These are phyloP conservation scores for Centruroides sculpturatus DNA, from an alignment of 1,140 invertebrate species.

Conservation along the genomic window DNA sequence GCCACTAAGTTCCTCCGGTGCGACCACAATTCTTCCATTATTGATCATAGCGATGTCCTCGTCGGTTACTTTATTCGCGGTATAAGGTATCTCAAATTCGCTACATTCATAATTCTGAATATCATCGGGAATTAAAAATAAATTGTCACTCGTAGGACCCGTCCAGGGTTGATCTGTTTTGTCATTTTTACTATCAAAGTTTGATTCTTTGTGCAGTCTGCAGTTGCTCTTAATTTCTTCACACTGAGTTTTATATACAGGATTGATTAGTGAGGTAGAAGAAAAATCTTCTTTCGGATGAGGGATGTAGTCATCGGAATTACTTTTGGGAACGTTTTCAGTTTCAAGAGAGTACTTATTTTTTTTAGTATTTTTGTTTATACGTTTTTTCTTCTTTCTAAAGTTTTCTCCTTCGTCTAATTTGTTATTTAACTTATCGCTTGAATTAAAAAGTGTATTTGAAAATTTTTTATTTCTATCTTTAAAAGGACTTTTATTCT, in stretches of 20 bases:
- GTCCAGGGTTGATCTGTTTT: background rate
- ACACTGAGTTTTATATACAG: background rate
- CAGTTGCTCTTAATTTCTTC: background rate
- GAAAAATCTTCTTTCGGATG: constrained; percentile 1
- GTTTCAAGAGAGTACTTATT: background rate
- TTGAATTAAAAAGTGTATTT: too few species aligned
- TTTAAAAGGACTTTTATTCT: too few species aligned
- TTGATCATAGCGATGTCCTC: constrained; percentile 11
- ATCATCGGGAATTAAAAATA: too few species aligned
- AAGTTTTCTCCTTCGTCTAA: too few species aligned
- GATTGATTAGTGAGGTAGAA: background rate
- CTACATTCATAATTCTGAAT: too few species aligned
- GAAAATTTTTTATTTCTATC: too few species aligned
- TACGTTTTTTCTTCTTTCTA: background rate
- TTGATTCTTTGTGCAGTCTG: background rate
- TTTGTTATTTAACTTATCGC: too few species aligned
- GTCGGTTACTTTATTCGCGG: too few species aligned
- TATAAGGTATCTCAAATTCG: too few species aligned
- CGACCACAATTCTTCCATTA: constrained; percentile 1
- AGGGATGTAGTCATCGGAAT: constrained; percentile 5
- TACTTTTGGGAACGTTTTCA: background rate
- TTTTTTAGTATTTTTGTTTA: constrained; percentile 7
- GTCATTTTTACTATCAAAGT: background rate
- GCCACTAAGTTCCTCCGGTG: constrained; percentile 17
- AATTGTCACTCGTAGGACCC: too few species aligned